Conservation (phyloP, 2,113 vertebrate species). For the Crotalus tigris region DNA sequence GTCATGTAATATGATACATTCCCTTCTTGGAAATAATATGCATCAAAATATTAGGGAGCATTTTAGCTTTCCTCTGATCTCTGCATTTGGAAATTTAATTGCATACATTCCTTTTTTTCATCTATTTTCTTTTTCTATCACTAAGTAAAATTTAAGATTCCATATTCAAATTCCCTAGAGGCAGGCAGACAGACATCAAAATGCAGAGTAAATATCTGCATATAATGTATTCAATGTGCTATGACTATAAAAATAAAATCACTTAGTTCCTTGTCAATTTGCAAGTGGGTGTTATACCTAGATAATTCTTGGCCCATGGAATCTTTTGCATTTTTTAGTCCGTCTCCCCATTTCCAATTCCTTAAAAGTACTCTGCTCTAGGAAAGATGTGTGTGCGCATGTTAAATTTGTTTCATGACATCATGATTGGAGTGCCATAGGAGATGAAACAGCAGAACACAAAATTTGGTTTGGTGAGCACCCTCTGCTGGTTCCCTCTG, state of each 20-base stretch:
- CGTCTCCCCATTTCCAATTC: neutral
- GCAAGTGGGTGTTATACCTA: neutral
- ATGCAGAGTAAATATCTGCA: neutral
- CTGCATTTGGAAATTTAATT: neutral
- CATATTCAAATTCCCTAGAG: neutral
- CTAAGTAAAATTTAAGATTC: neutral
- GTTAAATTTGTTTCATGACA: neutral
- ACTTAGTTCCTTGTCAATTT: neutral
- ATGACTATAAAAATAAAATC: neutral
- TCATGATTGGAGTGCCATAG: accelerated
- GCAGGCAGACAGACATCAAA: neutral
- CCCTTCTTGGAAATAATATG: neutral
- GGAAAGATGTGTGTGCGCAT: neutral
- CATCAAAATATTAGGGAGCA: neutral
- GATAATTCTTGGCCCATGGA: neutral
- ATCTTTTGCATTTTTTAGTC: neutral
- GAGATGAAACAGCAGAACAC: neutral
- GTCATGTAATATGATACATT: neutral
- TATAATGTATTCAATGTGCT: neutral
- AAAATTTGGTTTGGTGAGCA: neutral
- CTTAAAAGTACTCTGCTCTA: neutral
- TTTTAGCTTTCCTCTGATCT: neutral
- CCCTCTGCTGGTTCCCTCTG: neutral
- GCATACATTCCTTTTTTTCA: neutral
- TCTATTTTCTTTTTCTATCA: neutral